phyloP scores from a whole-genome alignment of 1,140 invertebrate genomes.

The Caenorhabditis briggsae region DNA sequence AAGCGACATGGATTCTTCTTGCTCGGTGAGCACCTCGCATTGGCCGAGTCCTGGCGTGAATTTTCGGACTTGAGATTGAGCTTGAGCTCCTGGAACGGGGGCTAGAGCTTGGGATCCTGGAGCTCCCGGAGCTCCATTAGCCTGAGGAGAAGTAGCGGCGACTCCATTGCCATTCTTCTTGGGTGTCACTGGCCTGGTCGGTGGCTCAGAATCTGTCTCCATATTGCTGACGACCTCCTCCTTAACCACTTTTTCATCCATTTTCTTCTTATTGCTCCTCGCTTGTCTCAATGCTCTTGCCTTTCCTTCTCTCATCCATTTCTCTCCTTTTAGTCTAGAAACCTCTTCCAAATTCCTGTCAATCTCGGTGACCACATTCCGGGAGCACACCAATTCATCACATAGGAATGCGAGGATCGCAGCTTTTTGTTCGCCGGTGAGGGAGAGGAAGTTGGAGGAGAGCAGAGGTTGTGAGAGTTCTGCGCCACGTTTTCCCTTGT shows the following conservation, averaged over 20 bases:
- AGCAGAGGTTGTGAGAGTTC: background rate
- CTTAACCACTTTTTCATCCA: slow-evolving; percentile 20
- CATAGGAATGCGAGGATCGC: slow-evolving; percentile 56
- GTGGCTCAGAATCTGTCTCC: slow-evolving; percentile 15
- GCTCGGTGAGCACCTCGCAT: slow-evolving; percentile 57
- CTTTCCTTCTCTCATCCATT: slow-evolving; percentile 65
- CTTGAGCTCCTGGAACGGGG: background rate
- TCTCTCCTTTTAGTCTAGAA: slow-evolving; percentile 57
- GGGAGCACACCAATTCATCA: slow-evolving; percentile 58
- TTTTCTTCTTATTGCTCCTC: slow-evolving; percentile 56
- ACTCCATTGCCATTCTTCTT: slow-evolving; percentile 37
- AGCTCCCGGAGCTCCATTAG: background rate
- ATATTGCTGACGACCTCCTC: slow-evolving; percentile 1
- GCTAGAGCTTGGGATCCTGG: background rate
- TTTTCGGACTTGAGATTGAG: slow-evolving; percentile 42
- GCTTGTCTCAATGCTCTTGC: slow-evolving; percentile 41
- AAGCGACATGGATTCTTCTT: slow-evolving; percentile 47
- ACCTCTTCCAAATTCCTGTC: slow-evolving; percentile 62
- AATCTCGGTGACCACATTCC: slow-evolving; percentile 60
- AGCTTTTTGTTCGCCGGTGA: slow-evolving; percentile 41
- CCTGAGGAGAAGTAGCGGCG: background rate
- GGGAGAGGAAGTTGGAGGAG: background rate
- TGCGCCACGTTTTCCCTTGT: slow-evolving; percentile 28
- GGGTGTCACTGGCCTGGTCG: background rate
- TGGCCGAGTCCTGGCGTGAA: slow-evolving; percentile 62